Base-by-base conservation (phyloP, 2,113 vertebrate genomes). In the Megaceryle torquata region DNA sequence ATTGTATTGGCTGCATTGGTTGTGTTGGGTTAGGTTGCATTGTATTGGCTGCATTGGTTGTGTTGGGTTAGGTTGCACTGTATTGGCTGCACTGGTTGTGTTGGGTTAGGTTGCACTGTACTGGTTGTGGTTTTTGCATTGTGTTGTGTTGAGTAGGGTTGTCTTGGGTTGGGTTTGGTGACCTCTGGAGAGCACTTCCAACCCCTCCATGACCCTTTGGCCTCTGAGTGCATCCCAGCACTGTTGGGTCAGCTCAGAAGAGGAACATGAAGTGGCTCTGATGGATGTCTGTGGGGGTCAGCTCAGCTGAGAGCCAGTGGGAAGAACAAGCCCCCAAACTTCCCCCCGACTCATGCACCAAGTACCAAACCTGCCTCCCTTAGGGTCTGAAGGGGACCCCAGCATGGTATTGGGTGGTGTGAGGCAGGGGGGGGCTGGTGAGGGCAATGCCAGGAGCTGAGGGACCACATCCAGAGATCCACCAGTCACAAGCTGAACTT, bases 281-380 rank as follows among this genome's bases (percentile, higher is more conserved):
- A 24, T 14, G 48, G 57, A 31, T 3, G 3, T 3, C 11, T 35
- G 31, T 29, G 43, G 16, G 44, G 51, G 22, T 63, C 39, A 35
- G 18, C 67, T n/a, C 0, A 0, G 12, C n/a, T 63, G 25, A 84
- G 50, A 60, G 15, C 13, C 33, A 13, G 8, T 0, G 33, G 39
- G 17, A 17, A 43, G 28, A 56, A 21, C 21, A 69, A 86, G 4
- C 1, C 39, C 51, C 17, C 24, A 1, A 0, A n/a, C 7, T n/a
- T 21, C 21, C 7, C 31, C 33, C 3, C 2, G 10, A 22, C 5
- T 54, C 26, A 15, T 0, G 2, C n/a, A 12, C 1, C 3, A 51
- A 78, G 10, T 8, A 19, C 35, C 17, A 77, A 81, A 61, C 20
- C 44, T 18, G 3, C 12, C 18, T 33, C 65, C 15, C 16, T 48